These are phyloP conservation scores for Drosophila borborema DNA, from an alignment of 2,888 invertebrate species.

Conservation along the genomic window DNA sequence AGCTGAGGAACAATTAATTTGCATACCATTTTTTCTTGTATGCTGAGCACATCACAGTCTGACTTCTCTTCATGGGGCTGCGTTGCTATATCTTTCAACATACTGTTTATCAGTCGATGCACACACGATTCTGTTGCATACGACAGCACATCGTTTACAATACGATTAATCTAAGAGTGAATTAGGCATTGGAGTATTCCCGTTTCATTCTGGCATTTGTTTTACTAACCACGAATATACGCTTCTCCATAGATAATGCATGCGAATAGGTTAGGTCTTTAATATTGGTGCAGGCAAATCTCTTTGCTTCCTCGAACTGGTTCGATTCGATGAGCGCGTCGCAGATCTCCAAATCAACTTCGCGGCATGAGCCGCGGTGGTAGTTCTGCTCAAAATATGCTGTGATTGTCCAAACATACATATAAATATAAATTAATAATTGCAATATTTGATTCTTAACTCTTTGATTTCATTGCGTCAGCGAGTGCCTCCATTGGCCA, in stretches of 20 bases:
- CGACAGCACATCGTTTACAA: conserved; percentile 73
- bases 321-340: conserved; percentile 80
- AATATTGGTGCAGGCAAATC: conserved; percentile 63
- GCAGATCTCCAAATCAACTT: conserved; percentile 75
- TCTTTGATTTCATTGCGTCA: conserved; percentile 70
- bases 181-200: neutral
- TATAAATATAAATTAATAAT: neutral
- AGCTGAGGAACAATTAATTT: neutral
- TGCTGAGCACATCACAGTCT: conserved; percentile 81
- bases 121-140: conserved; percentile 65
- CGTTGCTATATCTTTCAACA: conserved; percentile 42
- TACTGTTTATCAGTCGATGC: conserved; percentile 57
- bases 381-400: conserved; percentile 22
- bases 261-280: conserved; percentile 59
- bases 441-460: conserved; percentile 45
- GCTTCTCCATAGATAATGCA: conserved; percentile 60
- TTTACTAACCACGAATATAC: conserved; percentile 48
- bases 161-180: conserved; percentile 66
- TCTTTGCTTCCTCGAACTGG: conserved; percentile 76
- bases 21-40: conserved; percentile 74
- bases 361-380: conserved; percentile 12
- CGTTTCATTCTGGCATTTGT: neutral
- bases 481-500: conserved; percentile 68
- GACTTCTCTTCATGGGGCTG: conserved; percentile 56
- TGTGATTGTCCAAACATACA: neutral